Base-by-base conservation (phyloP, 2,113 vertebrate species). In the Mus musculus region DNA sequence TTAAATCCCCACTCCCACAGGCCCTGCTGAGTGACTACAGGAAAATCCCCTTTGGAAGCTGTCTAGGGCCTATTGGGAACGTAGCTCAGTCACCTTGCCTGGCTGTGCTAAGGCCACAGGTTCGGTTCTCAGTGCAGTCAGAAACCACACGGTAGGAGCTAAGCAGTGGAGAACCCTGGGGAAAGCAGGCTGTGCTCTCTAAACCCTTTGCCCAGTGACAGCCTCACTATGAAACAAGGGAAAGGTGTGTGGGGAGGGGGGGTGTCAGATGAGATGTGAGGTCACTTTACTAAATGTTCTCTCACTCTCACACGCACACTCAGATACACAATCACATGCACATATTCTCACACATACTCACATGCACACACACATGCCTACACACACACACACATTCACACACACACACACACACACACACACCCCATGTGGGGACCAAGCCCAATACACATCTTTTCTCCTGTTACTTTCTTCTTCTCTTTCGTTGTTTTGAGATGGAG, bases 181-280 rank as follows among this genome's bases (percentile, higher is more conserved):
- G 49, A 36, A 69, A 16, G 12, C 26, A 52, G 54, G 22, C 69
- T 11, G 12, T 33, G 75, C 61, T 19, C 90, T 63, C 92, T 61
- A 90, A 84, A 46, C 13, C 46, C 28, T 24, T 36, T 42, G 33
- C 92, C 90, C 14, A 39, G 10, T 42, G 80, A 56, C 30, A 5
- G 87, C 59, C 46, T 88, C 88, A 72, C 4, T 1, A 0, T 59
- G 49, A 36, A 67, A 30, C 91, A 91, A 81, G 28, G 19, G 71
- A 76, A 72, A 71, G 46, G 11, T 11, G 16, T 24, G 46, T 26
- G 49, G 49, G 49, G 5, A 49, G 49, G 49, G 17, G 14, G 30
- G 42, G 22, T 11, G 24, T 11, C 6, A 13, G 28, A 54, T 9
- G 36, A 0, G 1, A 5, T 8, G 3, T 11, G 6, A 17, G 26